Base-by-base conservation (phyloP, 2,888 invertebrate genomes). In the Brachyptera risi region DNA sequence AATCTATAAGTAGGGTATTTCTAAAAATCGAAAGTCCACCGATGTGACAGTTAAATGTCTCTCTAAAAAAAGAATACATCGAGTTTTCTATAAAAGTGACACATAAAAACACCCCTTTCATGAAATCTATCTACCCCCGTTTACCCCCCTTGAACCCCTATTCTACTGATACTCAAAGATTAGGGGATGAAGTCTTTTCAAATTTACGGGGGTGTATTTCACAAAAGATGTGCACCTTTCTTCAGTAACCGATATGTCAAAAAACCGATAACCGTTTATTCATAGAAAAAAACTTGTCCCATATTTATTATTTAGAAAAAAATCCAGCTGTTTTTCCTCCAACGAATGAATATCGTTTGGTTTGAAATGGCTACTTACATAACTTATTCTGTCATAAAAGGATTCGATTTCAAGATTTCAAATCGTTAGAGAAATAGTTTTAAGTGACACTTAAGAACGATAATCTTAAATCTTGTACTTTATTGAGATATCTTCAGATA, bases 321-420 rank as follows among this genome's bases (percentile, higher is more conserved):
- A 44, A 44, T 44, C 9, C 31, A 11, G 31, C 5, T 7, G 11
- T 31, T 7, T 31, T 17, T 44, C 5, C 44, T 7, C 4, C 3
- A 7, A 44, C 17, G 19, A 21, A 44, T 44, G 44, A 44, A 44
- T 19, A 44, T 17, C 11, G 21, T 44, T 44, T 44, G 13, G 40
- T n/a, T n/a, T n/a, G n/a, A n/a, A n/a, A n/a, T 23, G 47, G 15
- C 51, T n/a, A 35, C 27, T 51, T 27, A 35, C 37, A 54, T 54
- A 54, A 54, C 54, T 54, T 54, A 54, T 21, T 23, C 19, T 19
- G 35, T 54, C 35, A 54, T 54, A 54, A 54, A 54, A 54, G 54
- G 54, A 54, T 54, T 54, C 54, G 54, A 54, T 54, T 54, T 54
- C 54, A 54, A 54, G 54, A 54, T 54, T 54, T 35, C 37, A 54